phyloP scores from a whole-genome alignment of 1,140 invertebrate genomes.

The Calephelis virginiensis region DNA sequence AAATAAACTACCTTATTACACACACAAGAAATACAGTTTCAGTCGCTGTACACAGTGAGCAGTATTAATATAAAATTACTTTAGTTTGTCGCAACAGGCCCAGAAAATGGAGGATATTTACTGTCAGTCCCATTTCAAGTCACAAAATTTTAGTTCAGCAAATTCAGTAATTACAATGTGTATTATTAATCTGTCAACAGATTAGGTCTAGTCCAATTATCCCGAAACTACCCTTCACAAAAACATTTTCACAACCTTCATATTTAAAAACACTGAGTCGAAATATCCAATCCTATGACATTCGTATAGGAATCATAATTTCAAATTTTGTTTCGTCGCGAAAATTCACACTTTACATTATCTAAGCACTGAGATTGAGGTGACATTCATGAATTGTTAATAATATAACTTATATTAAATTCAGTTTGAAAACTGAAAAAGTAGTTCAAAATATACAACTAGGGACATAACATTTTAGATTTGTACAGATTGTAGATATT shows the following conservation, averaged over 20 bases:
- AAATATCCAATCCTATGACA: conserved; percentile 9
- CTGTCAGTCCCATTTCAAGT: no score
- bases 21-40: no score
- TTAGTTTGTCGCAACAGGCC: no score
- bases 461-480: no score
- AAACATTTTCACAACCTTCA: conserved; percentile 5
- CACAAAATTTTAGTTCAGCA: neutral
- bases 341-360: neutral
- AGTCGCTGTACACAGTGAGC: no score
- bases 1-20: no score
- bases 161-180: neutral
- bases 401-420: neutral
- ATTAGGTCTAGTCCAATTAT: neutral
- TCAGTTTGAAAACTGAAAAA: neutral
- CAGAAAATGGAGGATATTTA: no score
- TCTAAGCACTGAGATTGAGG: conserved; percentile 6
- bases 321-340: neutral
- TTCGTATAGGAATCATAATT: conserved; percentile 1
- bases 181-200: neutral
- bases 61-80: no score
- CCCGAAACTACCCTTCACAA: neutral
- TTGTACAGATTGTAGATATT: no score
- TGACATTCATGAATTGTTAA: neutral
- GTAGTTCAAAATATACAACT: neutral
- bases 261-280: conserved; percentile 9